Evolutionary conservation across 2,888 invertebrate genomes (phyloP), one percentile per base, ranked within the genome.

Genomic region (Chrysolina americana): DNA sequence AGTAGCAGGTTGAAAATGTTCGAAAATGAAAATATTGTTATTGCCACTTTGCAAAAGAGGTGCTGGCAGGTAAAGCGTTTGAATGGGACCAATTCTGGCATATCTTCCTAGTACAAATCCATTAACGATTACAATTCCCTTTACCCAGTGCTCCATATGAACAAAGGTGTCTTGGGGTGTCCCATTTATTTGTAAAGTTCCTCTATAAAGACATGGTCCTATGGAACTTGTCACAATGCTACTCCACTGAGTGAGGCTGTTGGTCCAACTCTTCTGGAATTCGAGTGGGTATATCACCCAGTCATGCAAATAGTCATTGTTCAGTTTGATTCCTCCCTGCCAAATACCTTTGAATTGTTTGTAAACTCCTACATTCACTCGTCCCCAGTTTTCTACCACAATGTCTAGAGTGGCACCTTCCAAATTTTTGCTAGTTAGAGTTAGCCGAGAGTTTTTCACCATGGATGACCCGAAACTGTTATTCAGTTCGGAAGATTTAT

Each of bases 21-120:
- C 88, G 74, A 88, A 88, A 19, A 88, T 78, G 47, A 88, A 65
- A 70, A 88, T 85, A 69, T 83, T 84, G 76, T 88, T 88, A 2
- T 73, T 78, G n/a, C 93, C 92, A 21, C 85, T 80, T 59, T 88
- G 90, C 41, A 96, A 89, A 85, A 93, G 91, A 0, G 94, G 92
- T 0, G 93, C 94, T 0, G 97, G 97, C 36, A 97, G 89, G 86
- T 96, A 98, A 0, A 97, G 88, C 0, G 95, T 95, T 75, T 93
- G 90, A 86, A 96, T 95, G 0, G 97, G 97, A 0, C 97, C 97
- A 53, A 91, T 90, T 0, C 90, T 84, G 0, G 93, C 92, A 87
- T 97, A 96, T 62, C 97, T 90, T 0, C 97, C 97, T 23, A 98
- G 89, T 85, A 96, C 96, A 84, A 94, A 92, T 0, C 94, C 95